phyloP scores from a whole-genome alignment of 2,888 invertebrate genomes.

The Acanthosepion lycidas region DNA sequence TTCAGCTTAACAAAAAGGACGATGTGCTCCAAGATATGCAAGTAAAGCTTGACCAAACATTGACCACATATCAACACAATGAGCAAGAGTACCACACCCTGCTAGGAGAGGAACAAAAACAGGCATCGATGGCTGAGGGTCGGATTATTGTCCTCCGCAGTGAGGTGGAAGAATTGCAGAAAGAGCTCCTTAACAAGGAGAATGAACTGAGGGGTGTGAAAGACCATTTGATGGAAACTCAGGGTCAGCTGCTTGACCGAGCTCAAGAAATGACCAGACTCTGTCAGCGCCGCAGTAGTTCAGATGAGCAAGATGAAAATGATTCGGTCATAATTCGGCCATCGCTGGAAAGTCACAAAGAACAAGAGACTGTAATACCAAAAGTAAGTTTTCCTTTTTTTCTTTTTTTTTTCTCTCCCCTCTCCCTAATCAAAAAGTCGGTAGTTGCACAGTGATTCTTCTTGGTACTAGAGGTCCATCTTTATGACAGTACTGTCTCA shows the following conservation, averaged over 20 bases:
- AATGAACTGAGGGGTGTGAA: conserved; percentile 54
- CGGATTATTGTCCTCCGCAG: conserved; percentile 38
- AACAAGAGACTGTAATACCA: conserved; percentile 50
- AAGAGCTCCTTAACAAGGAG: conserved; percentile 54
- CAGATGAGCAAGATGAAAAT: not conserved
- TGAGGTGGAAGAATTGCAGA: conserved; percentile 49
- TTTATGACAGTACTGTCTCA: too few relatives aligned
- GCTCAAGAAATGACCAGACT: conserved; percentile 48
- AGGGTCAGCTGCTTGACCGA: conserved; percentile 25
- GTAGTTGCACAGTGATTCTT: too few relatives aligned
- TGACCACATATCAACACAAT: not conserved
- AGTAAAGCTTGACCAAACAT: not conserved
- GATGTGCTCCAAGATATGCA: not conserved
- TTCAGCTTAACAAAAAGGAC: conserved; percentile 16
- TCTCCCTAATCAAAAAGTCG: too few relatives aligned
- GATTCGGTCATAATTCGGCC: conserved; percentile 2
- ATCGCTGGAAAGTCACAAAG: conserved; percentile 49
- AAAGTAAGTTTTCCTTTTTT: not conserved
- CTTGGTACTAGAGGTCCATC: too few relatives aligned
- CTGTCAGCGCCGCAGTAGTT: not conserved
- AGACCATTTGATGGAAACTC: conserved; percentile 50
- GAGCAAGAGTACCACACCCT: conserved; percentile 49
- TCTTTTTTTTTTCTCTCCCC: not conserved
- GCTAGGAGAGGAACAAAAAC: conserved; percentile 50
- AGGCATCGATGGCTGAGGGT: conserved; percentile 47